Conservation (phyloP, 2,113 vertebrate genomes). For the Platycercus adscitus region DNA sequence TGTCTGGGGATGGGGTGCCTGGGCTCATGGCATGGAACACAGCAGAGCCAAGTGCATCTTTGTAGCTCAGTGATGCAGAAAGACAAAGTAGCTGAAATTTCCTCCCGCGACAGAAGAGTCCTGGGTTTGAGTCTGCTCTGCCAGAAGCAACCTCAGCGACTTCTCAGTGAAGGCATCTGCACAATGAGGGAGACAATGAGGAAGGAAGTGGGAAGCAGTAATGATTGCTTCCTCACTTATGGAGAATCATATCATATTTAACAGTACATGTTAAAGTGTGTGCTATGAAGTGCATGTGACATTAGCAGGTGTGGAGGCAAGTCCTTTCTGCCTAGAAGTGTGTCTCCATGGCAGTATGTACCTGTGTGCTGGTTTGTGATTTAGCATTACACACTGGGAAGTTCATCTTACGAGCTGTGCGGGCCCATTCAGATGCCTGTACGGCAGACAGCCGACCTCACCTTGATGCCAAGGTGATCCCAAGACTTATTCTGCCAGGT, state of each 20-base stretch:
- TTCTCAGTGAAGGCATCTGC: background rate
- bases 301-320: background rate
- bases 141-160: background rate
- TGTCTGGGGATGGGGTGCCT: background rate
- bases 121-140: background rate
- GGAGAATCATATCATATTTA: background rate
- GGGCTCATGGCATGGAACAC: background rate
- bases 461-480: background rate
- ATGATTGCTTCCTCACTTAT: background rate
- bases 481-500: background rate
- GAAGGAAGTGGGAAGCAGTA: background rate
- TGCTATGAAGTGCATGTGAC: background rate
- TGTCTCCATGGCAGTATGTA: accelerated
- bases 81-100: background rate
- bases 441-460: background rate
- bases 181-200: background rate
- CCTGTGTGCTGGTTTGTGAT: background rate
- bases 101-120: background rate
- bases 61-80: background rate
- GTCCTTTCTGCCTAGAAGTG: background rate
- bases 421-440: background rate
- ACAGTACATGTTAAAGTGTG: background rate
- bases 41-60: background rate
- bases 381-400: background rate
- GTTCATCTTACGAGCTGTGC: accelerated